Base-by-base conservation (phyloP, 1,140 invertebrate genomes). In the Pachypeltis micranthus region DNA sequence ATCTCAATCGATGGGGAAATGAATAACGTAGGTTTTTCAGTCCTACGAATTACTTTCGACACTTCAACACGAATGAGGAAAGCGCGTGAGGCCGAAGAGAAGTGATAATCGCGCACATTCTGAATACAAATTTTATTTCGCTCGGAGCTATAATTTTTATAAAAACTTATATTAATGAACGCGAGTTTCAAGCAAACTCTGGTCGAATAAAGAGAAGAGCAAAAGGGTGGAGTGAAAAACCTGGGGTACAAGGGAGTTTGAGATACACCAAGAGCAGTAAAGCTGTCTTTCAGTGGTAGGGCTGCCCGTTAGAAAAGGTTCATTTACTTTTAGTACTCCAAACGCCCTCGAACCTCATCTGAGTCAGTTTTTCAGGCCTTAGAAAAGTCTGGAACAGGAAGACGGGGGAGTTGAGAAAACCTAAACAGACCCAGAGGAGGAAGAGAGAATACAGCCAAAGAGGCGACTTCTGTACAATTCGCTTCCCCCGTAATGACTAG, bases 401-500 rank as follows among this genome's bases (percentile, higher is more conserved):
- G 14, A 55, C 44, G 34, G 44, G 25, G 29, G n/a, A n/a, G 51
- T 27, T 51, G 28, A 21, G 44, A 39, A 19, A 34, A 34, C 31
- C 51, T 44, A 31, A 21, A 47, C 61, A 63, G 61, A 63, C 27
- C n/a, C 14, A 62, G 55, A 57, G 58, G 47, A 27, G 39, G 31
- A 64, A 51, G 26, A 58, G 31, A 19, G 29, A 58, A 64, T 25
- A 57, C 56, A 63, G 26, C 59, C 16, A 63, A 47, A 19, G 56
- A 19, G 58, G 63, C 25, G 23, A 39, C 31, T 61, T 31, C 34
- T 27, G 28, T 61, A 26, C 56, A 28, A 58, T 28, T 31, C 27
- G 25, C 28, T 23, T 31, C 25, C 56, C 47, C 23, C 47, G 21
- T 51, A 51, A 51, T 51, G 47, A 51, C 47, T 39, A 39, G 7